These are phyloP conservation scores for Pyxicephalus adspersus DNA, from an alignment of 2,113 vertebrate genomes.

Conservation along the genomic window DNA sequence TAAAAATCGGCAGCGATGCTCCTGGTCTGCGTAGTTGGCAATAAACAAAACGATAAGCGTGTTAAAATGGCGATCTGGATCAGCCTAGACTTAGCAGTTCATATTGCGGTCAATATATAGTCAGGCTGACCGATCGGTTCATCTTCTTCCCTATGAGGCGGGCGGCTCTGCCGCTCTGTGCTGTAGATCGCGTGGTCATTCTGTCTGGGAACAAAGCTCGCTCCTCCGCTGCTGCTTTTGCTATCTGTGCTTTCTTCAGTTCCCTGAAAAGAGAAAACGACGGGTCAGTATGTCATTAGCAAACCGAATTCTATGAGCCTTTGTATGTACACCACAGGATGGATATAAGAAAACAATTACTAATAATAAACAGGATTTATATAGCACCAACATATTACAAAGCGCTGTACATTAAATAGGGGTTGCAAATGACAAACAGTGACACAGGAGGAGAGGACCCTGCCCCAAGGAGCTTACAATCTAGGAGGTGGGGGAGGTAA, in stretches of 20 bases:
- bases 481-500: too few relatives aligned
- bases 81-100: constrained; percentile 56
- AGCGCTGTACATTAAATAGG: too few relatives aligned
- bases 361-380: too few relatives aligned
- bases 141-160: constrained; percentile 96
- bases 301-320: not conserved
- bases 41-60: too few relatives aligned
- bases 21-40: not conserved
- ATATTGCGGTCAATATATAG: constrained; percentile 84
- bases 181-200: constrained; percentile 87
- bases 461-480: too few relatives aligned
- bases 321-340: too few relatives aligned
- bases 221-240: constrained; percentile 91
- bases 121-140: constrained; percentile 94
- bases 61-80: too few relatives aligned
- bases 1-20: not conserved
- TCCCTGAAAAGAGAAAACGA: constrained; percentile 74
- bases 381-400: too few relatives aligned
- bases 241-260: constrained; percentile 95
- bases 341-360: too few relatives aligned
- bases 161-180: constrained; percentile 82
- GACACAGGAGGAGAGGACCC: too few relatives aligned
- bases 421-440: too few relatives aligned
- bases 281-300: constrained; percentile 50
- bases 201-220: constrained; percentile 87